Evolutionary conservation across 2,888 invertebrate species (phyloP), one percentile per base, ranked within the genome.

Genomic region (Spisula solida): DNA sequence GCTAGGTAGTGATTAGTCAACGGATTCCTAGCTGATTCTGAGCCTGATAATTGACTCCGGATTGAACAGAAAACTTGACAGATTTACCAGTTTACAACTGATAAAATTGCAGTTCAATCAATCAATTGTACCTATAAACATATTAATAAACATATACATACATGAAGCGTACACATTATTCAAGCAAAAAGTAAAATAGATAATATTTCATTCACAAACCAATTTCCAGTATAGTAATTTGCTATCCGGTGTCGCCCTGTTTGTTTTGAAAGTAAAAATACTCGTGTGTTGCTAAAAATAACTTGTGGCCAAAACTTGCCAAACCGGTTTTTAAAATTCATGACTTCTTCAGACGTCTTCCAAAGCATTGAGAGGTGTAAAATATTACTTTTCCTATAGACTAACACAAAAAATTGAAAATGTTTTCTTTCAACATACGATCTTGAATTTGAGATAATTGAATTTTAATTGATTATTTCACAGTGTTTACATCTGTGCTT

Each of bases 311-410:
- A 78, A 88, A 88, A 88, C 78, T 82, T 88, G 88, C 31, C 82
- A 86, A 88, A 88, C 88, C 86, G 82, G 88, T 88, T 88, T 88
- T 70, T 48, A 75, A 47, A 25, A 48, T 60, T 60, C 34, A 34
- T 31, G 60, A 25, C 60, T 66, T 6, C n/a, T 2, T 25, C 10
- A 66, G n/a, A 66, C 60, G 10, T 25, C n/a, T 12, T 2, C n/a
- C n/a, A 66, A 66, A n/a, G 60, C 25, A n/a, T 6, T 0, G 60
- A 66, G 5, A 25, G 0, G 25, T 12, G 10, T 66, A 12, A 66
- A 66, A 66, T 25, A 12, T 66, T 20, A 25, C 25, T 66, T 8
- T 25, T 25, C 25, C 25, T 4, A 6, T 25, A 66, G 60, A 66
- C 0, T 25, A 66, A n/a, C 25, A 25, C 60, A 14, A 66, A 12